A percentile compares a stretch with the other conserved stretches of the same genome.
Conservation (phyloP, 2,888 invertebrate species). For the Ochropacha duplaris region DNA sequence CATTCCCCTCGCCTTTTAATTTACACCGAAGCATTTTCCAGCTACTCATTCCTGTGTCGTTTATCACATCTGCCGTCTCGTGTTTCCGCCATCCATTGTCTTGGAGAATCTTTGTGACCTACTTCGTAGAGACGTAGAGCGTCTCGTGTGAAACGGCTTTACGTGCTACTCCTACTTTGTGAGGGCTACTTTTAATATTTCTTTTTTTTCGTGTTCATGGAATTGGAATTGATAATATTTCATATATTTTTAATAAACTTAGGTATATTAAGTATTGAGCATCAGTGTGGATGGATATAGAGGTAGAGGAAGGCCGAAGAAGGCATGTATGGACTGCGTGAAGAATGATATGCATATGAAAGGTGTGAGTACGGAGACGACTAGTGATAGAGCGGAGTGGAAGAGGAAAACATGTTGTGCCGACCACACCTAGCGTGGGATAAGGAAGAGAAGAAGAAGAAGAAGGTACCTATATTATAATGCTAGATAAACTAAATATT, state of each 20-base stretch:
- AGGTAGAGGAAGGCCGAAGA: too few relatives aligned
- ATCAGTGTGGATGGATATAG: too few relatives aligned
- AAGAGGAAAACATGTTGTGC: too few relatives aligned
- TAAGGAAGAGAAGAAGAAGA: too few relatives aligned
- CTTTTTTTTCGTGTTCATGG: background rate
- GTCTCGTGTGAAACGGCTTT: constrained; percentile 11
- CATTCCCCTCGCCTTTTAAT: constrained; percentile 59
- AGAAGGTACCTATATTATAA: too few relatives aligned
- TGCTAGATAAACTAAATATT: too few relatives aligned
- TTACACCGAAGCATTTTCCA: constrained; percentile 60
- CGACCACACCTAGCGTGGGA: too few relatives aligned
- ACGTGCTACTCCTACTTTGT: background rate
- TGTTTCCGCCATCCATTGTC: constrained; percentile 57
- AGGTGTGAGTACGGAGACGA: too few relatives aligned
- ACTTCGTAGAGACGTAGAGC: constrained; percentile 34
- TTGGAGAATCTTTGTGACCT: constrained; percentile 55
- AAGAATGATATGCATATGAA: too few relatives aligned
- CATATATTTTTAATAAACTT: background rate
- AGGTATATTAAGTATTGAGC: too few relatives aligned
- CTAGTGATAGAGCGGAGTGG: too few relatives aligned
- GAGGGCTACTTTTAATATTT: background rate
- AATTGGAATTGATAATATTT: background rate
- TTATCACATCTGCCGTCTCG: constrained; percentile 56
- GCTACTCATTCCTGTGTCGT: constrained; percentile 66
- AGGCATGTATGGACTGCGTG: too few relatives aligned